Evolutionary conservation across 2,797 vertebrate species (phyloP).

Genomic region (Poeciliopsis presidionis): DNA sequence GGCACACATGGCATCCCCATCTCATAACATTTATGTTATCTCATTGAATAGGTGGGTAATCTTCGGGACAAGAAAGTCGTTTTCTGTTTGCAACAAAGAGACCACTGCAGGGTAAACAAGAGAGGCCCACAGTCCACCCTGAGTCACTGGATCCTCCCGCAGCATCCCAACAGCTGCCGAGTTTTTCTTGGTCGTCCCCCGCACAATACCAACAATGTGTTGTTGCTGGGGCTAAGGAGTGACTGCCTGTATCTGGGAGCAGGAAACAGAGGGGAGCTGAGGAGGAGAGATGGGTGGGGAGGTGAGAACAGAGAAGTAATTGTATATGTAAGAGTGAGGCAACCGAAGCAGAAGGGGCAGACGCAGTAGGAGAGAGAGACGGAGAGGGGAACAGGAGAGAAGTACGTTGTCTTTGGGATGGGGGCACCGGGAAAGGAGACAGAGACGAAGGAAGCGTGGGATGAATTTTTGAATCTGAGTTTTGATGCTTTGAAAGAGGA

Average conservation of each 20-base stretch:
- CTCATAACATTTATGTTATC: constrained; percentile 3
- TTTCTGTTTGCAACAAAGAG: constrained; percentile 40
- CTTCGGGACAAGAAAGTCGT: constrained; percentile 27
- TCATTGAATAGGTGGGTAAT: constrained; percentile 5
- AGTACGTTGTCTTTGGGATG: constrained; percentile 32
- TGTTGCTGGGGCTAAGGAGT: constrained; percentile 54
- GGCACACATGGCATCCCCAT: constrained; percentile 15
- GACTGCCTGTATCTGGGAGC: constrained; percentile 62
- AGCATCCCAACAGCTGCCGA: constrained; percentile 53
- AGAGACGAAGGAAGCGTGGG: constrained; percentile 5
- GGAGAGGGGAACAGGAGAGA: constrained; percentile 40
- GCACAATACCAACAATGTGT: constrained; percentile 70
- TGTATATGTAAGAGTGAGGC: constrained; percentile 74
- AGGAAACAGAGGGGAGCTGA: constrained; percentile 67
- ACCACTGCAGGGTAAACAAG: constrained; percentile 44
- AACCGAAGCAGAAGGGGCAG: constrained; percentile 50
- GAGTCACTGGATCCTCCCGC: constrained; percentile 49
- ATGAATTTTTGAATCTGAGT: neutral
- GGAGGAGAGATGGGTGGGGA: constrained; percentile 63
- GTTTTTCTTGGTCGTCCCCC: constrained; percentile 60
- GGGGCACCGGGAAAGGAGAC: constrained; percentile 6
- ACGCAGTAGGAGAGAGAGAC: constrained; percentile 44
- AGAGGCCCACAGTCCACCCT: constrained; percentile 33
- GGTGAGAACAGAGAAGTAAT: constrained; percentile 76
- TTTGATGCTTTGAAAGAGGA: constrained; percentile 16